A percentile compares a stretch with the other conserved stretches of the same genome.
Conservation (phyloP, 2,888 invertebrate genomes). For the Salticus scenicus region DNA sequence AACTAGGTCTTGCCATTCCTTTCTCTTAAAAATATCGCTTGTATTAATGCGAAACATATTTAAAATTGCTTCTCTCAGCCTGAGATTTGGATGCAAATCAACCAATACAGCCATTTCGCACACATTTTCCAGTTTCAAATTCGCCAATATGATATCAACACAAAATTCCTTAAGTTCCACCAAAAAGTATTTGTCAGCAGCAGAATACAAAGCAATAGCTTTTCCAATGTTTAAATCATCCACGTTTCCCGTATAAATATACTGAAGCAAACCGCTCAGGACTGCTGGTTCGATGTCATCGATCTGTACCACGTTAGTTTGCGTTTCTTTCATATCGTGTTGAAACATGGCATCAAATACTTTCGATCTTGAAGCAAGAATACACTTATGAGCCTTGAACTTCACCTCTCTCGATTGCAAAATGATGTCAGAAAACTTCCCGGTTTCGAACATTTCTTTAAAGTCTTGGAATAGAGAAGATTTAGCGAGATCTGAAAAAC, state of each 20-base stretch:
- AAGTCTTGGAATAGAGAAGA: background rate
- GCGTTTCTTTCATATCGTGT: background rate
- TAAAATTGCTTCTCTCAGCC: background rate
- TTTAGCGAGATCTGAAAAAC: background rate
- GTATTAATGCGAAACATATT: background rate
- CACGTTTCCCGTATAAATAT: background rate
- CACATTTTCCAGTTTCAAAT: background rate
- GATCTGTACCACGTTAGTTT: background rate
- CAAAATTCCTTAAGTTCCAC: background rate
- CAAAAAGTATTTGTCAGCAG: background rate
- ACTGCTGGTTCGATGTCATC: background rate
- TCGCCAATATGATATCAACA: background rate
- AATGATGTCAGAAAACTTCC: background rate
- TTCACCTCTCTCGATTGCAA: background rate
- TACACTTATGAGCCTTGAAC: background rate
- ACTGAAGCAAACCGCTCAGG: background rate
- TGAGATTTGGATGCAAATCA: background rate
- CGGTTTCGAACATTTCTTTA: background rate
- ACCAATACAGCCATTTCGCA: background rate
- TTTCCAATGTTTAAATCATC: background rate
- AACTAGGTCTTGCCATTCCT: background rate
- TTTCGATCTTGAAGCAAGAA: background rate
- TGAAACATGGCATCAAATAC: background rate
- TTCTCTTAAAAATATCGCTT: background rate
- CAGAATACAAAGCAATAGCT: background rate